Evolutionary conservation across 2,888 invertebrate species (phyloP), one percentile per base, ranked within the genome.

Genomic region (Coremacera marginata): DNA sequence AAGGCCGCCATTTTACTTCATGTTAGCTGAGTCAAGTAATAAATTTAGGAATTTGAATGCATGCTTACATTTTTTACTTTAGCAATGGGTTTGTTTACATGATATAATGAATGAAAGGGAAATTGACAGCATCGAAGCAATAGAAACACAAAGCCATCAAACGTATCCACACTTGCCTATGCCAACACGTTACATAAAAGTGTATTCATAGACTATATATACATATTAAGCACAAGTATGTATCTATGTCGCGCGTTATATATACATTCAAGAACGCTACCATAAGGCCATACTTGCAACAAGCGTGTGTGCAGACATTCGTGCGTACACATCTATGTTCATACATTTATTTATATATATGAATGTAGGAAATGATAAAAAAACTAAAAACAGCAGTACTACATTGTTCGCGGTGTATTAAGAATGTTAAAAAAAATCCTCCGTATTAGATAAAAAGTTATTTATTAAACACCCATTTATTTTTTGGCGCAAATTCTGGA

Each of bases 181-280:
- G 27, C 68, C 68, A 68, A 68, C 68, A 68, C 57, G 84, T 83
- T 83, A 83, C 84, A 83, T 83, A 83, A 83, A 83, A 82, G 82
- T 83, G 80, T 83, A 78, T 80, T 81, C 81, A 37, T 75, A 78
- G 81, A 79, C 78, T 81, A 83, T 82, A 81, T 31, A 63, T 34
- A 31, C 27, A 63, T 63, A 63, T 63, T 11, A 25, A 63, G 19
- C 11, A 55, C 14, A 27, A 31, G 34, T 27, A 63, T 31, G 16
- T 31, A 27, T 62, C 22, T 25, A 62, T 62, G 8, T 63, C 27
- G n/a, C 16, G 31, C 8, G n/a, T 63, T 31, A 25, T 34, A 63
- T 31, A n/a, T 63, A 34, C 63, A 44, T 22, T 44, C 49, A 49
- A 22, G 51, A 51, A 51, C 31, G 49, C 51, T 27, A n/a, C 16